These are phyloP conservation scores for Onychomys leucogaster DNA, from an alignment of 2,797 vertebrate species.

Conservation along the genomic window DNA sequence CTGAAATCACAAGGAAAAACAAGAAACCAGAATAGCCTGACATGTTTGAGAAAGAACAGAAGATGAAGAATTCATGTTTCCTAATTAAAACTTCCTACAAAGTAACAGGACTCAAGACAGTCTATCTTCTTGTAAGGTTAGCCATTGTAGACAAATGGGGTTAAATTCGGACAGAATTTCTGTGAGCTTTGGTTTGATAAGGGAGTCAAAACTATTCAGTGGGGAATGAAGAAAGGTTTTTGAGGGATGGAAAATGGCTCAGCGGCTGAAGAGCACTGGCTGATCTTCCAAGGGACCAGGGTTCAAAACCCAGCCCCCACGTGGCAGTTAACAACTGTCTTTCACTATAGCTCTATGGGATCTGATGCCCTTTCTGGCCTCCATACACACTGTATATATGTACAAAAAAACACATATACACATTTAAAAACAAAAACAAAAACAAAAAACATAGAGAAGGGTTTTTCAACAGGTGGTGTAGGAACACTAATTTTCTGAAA, in stretches of 20 bases:
- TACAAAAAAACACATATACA: neutral
- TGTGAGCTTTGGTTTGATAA: neutral
- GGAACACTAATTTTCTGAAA: neutral
- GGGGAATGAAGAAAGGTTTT: neutral
- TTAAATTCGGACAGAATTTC: neutral
- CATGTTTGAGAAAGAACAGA: neutral
- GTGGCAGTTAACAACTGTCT: neutral
- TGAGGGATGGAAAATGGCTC: neutral
- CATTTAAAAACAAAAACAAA: neutral
- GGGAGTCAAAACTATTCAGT: neutral
- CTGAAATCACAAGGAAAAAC: constrained; percentile 1
- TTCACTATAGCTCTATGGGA: neutral
- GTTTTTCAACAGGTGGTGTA: neutral
- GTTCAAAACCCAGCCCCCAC: neutral
- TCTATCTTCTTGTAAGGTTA: neutral
- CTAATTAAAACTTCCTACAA: neutral
- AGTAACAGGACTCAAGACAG: neutral
- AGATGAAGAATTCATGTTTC: neutral
- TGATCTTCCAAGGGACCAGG: neutral
- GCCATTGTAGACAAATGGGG: neutral
- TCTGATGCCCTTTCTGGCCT: too few relatives aligned
- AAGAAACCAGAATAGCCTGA: neutral
- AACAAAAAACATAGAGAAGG: neutral
- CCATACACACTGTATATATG: neutral
- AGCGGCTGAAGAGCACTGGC: neutral